phyloP scores from a whole-genome alignment of 1,140 invertebrate genomes.

The Drosophila ananassae region DNA sequence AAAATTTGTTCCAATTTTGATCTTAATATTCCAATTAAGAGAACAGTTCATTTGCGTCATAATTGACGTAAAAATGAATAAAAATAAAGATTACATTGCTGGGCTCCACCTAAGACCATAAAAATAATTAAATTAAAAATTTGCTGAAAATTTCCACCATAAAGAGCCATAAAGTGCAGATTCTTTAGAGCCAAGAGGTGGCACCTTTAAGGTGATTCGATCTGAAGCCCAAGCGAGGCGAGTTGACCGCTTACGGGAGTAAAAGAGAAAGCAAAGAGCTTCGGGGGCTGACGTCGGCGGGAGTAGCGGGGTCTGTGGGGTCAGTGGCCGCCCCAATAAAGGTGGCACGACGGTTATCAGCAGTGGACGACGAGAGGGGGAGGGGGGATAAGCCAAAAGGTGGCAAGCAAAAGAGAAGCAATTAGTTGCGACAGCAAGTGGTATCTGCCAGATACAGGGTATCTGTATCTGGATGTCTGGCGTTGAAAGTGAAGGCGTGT shows the following conservation, averaged over 20 bases:
- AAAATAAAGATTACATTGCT: too few relatives aligned
- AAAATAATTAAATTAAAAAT: not conserved
- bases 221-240: not conserved
- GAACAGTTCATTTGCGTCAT: too few relatives aligned
- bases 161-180: too few relatives aligned
- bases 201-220: not conserved
- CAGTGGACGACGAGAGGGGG: conserved; percentile 2
- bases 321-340: conserved; percentile 36
- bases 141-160: too few relatives aligned
- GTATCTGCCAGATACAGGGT: not conserved
- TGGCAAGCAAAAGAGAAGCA: conserved; percentile 11
- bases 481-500: not conserved
- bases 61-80: too few relatives aligned
- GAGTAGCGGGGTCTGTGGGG: conserved; percentile 15
- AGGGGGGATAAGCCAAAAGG: conserved; percentile 2
- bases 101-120: not conserved
- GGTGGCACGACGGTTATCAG: conserved; percentile 32
- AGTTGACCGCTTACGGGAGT: conserved; percentile 4
- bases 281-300: conserved; percentile 18
- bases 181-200: not conserved
- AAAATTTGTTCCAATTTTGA: too few relatives aligned
- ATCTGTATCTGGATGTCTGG: too few relatives aligned
- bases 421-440: not conserved
- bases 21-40: too few relatives aligned
- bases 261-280: conserved; percentile 32